phyloP scores from a whole-genome alignment of 2,888 invertebrate genomes.

The Lepidonotus clava region DNA sequence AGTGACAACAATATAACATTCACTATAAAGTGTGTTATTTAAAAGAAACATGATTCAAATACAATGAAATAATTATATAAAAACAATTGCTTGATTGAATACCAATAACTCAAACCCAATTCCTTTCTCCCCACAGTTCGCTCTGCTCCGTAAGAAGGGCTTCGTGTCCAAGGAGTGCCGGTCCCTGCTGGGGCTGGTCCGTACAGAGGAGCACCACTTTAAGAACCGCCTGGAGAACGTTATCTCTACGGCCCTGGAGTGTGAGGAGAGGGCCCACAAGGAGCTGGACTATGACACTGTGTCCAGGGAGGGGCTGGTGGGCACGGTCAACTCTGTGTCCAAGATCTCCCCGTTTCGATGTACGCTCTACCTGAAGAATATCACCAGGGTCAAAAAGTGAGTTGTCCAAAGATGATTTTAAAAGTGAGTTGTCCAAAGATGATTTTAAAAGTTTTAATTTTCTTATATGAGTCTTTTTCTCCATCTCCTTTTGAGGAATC shows the following conservation, averaged over 20 bases:
- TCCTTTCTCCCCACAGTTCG: constrained; percentile 19
- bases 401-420: too few relatives aligned
- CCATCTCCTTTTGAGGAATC: too few relatives aligned
- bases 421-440: too few relatives aligned
- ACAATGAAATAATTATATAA: background rate
- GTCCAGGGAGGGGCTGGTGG: constrained; percentile 50
- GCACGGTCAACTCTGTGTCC: background rate
- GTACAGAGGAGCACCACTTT: background rate
- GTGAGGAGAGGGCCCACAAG: constrained; percentile 23
- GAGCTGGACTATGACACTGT: constrained; percentile 51
- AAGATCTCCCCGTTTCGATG: constrained; percentile 42
- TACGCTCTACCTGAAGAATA: constrained; percentile 36
- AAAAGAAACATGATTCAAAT: too few relatives aligned
- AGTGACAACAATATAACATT: too few relatives aligned
- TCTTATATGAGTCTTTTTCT: too few relatives aligned
- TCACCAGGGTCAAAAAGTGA: constrained; percentile 46
- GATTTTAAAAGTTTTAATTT: too few relatives aligned
- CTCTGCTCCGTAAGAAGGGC: constrained; percentile 25
- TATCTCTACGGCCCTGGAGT: constrained; percentile 19
- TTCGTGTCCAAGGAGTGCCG: constrained; percentile 21
- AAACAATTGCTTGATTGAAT: background rate
- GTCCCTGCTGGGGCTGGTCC: constrained; percentile 19
- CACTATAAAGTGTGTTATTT: too few relatives aligned
- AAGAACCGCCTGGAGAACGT: constrained; percentile 11
- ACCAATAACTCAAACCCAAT: background rate